Base-by-base conservation (phyloP, 2,888 invertebrate genomes). In the Caenorhabditis macrosperma region DNA sequence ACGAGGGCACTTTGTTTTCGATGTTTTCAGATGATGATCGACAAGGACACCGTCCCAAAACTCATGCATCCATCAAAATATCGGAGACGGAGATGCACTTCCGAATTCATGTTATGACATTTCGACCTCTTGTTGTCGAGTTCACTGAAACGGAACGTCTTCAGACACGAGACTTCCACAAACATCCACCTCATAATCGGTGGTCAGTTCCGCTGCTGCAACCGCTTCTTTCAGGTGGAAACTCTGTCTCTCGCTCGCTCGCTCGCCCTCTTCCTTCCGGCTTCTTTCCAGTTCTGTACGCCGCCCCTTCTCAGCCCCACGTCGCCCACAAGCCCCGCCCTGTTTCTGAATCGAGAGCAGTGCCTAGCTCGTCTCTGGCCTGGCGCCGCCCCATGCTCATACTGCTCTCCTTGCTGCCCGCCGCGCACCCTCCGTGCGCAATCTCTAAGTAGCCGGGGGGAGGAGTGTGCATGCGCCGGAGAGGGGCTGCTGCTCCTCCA, bases 21-120 rank as follows among this genome's bases (percentile, higher is more conserved):
- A 38, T 22, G 24, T 50, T 50, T 52, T 48, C 24, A 22, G 24
- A 15, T 1, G 24, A 52, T 52, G 28, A 38, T 15, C n/a, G 26
- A 6, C 26, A 44, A 26, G 41, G 57, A 57, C 24, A 15, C 22
- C 38, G 24, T 61, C 48, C 30, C 1, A 52, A 28, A 54, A 57
- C 46, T 64, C 72, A 64, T 74, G 64, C 50, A 59, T 74, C 72
- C 61, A 54, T 61, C 71, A 71, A 50, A 68, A 26, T 67, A 64
- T 52, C 33, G 30, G 12, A n/a, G n/a, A 26, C 22, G 35, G 33
- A 30, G 22, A 3, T 54, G 69, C 54, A 52, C 69, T 71, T 71
- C 44, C 44, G 54, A 71, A 71, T 71, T 71, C 69, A 71, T 71
- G 69, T 60, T 52, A 60, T 52, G 55, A 44, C 66, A 55, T 64